Percentiles rank a stretch among this genome's conserved stretches.
These are phyloP conservation scores for Eptatretus burgeri DNA, from an alignment of 2,113 vertebrate genomes.

Conservation along the genomic window DNA sequence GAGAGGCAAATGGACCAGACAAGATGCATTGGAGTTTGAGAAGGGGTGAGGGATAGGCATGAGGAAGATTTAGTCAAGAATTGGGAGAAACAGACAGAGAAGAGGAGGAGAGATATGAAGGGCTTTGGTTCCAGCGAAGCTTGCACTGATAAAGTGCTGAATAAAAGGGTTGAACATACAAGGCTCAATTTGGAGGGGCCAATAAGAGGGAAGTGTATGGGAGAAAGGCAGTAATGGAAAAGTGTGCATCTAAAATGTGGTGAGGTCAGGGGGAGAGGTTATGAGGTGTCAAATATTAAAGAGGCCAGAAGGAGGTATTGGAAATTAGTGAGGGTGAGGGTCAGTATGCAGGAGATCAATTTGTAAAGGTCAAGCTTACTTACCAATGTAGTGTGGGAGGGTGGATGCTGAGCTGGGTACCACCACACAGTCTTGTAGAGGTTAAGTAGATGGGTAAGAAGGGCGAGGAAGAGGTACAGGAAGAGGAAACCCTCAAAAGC, in stretches of 20 bases:
- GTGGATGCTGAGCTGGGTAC: conserved; percentile 78
- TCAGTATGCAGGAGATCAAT: neutral
- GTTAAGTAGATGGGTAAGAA: conserved; percentile 94
- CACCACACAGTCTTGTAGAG: conserved; percentile 98
- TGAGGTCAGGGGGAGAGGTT: neutral
- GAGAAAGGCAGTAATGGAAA: too few species aligned
- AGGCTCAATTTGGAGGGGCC: too few species aligned
- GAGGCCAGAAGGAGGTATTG: neutral
- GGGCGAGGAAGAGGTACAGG: conserved; percentile 65
- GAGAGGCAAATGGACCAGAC: too few species aligned
- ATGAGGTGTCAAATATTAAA: neutral
- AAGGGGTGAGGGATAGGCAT: too few species aligned
- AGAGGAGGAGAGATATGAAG: too few species aligned
- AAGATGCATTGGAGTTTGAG: too few species aligned
- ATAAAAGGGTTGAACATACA: neutral
- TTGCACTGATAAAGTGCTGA: too few species aligned
- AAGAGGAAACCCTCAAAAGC: conserved; percentile 91
- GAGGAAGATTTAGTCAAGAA: too few species aligned
- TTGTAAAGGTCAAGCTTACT: conserved; percentile 14
- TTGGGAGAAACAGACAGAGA: too few species aligned
- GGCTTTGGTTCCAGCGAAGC: too few species aligned
- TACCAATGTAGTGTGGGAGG: conserved; percentile 76
- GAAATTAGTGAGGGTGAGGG: neutral
- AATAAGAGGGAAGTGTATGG: too few species aligned
- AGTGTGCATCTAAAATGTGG: too few species aligned